Percentiles rank a stretch among this genome's conserved stretches.
Evolutionary conservation across 2,888 invertebrate genomes (phyloP).

Genomic region (Pseudoips prasinana): DNA sequence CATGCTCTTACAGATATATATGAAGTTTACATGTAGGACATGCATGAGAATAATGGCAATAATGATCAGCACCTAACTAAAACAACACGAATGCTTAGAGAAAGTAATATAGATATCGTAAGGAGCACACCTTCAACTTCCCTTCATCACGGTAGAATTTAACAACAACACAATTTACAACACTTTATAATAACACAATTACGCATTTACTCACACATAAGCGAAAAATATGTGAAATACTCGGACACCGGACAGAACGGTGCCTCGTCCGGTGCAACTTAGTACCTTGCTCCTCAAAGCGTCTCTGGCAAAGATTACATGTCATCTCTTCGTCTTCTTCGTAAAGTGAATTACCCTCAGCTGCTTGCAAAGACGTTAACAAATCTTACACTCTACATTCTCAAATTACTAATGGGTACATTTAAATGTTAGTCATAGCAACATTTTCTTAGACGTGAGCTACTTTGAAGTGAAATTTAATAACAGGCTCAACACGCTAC

Average conservation of each 20-base stretch:
- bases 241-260: slow-evolving; percentile 67
- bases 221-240: slow-evolving; percentile 69
- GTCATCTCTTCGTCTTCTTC: slow-evolving; percentile 85
- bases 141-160: slow-evolving; percentile 42
- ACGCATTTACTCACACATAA: slow-evolving; percentile 82
- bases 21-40: slow-evolving; percentile 46
- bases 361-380: slow-evolving; percentile 85
- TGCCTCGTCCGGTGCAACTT: slow-evolving; percentile 62
- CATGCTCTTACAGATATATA: slow-evolving; percentile 42
- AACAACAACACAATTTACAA: slow-evolving; percentile 39
- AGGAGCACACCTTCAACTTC: slow-evolving; percentile 44
- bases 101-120: slow-evolving; percentile 32
- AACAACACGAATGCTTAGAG: slow-evolving; percentile 44
- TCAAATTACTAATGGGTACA: slow-evolving; percentile 35
- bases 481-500: slow-evolving; percentile 17
- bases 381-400: slow-evolving; percentile 71
- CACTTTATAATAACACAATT: slow-evolving; percentile 66
- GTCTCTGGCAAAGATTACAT: slow-evolving; percentile 89
- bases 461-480: slow-evolving; percentile 25
- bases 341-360: slow-evolving; percentile 83
- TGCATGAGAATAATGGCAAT: slow-evolving; percentile 52
- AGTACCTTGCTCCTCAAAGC: slow-evolving; percentile 90
- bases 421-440: slow-evolving; percentile 32
- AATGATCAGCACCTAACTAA: slow-evolving; percentile 45
- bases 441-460: slow-evolving; percentile 24